These are phyloP conservation scores for Plecturocebus donacophilus DNA, from an alignment of 2,113 vertebrate genomes.

Conservation along the genomic window DNA sequence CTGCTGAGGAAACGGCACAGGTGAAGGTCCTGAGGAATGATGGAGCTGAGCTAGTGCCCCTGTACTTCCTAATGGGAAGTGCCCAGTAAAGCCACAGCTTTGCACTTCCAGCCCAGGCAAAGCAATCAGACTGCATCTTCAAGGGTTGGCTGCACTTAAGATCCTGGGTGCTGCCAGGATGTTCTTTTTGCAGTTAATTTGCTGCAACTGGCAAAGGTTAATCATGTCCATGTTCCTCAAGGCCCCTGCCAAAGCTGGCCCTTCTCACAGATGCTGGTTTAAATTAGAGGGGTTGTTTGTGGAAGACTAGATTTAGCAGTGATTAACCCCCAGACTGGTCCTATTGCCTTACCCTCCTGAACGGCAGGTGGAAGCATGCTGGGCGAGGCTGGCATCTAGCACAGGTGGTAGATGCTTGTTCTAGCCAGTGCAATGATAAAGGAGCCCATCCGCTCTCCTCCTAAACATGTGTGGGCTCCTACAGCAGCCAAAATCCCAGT, in stretches of 20 bases:
- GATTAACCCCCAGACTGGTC: not conserved
- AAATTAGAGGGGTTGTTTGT: constrained; percentile 45
- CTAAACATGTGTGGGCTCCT: not conserved
- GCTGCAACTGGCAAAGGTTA: constrained; percentile 46
- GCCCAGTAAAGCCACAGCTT: not conserved
- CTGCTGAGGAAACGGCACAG: not conserved
- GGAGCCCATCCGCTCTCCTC: not conserved
- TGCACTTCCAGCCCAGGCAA: not conserved
- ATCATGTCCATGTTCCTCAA: constrained; percentile 23
- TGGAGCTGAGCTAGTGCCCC: not conserved
- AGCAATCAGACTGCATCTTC: not conserved
- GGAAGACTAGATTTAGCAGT: constrained; percentile 50
- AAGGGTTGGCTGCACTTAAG: not conserved
- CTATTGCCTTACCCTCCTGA: not conserved
- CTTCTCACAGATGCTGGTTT: constrained; percentile 51
- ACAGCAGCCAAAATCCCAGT: not conserved
- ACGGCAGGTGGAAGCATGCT: not conserved
- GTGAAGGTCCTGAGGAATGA: not conserved
- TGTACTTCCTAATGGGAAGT: not conserved
- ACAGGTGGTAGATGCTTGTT: not conserved
- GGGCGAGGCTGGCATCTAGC: not conserved
- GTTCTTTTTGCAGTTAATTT: constrained; percentile 51
- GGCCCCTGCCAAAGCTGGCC: not conserved
- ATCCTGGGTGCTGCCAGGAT: not conserved
- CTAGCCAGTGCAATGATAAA: not conserved